Evolutionary conservation across 2,113 vertebrate genomes (phyloP), one percentile per base, ranked within the genome.

Genomic region (Vidua chalybeata): DNA sequence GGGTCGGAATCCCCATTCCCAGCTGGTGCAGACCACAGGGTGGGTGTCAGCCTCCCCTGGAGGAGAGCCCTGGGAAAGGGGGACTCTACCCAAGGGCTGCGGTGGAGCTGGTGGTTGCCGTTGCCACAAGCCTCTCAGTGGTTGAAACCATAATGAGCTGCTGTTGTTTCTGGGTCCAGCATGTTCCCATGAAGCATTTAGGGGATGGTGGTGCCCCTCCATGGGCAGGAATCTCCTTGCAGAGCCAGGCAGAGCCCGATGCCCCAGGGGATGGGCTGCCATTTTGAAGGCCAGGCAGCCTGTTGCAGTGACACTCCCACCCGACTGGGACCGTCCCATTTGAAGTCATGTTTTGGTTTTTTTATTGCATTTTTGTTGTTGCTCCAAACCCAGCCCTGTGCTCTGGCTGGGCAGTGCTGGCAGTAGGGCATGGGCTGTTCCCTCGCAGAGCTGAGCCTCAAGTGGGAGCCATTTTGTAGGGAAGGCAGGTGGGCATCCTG

Each of bases 381-480:
- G 68, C 84, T 90, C 27, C 67, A 87, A 93, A 71, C 66, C 61
- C 59, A 55, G 80, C 77, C 72, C 43, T 59, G 45, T 7, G 17
- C 62, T 54, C 15, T 4, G 75, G 55, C 71, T 59, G 84, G 87
- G 88, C 2, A 22, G 75, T 83, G 79, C 58, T 61, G 56, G 30
- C 68, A 62, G 27, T 11, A 0, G 2, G 33, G 56, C 13, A 15
- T 0, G 10, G 51, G 55, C 76, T 2, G 0, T 93, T 46, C 51
- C 39, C 28, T 63, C 1, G 0, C 3, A 1, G 39, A n/a, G 54
- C 71, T 21, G 6, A 90, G 45, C 43, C 33, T 48, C 3, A 37
- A 56, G 63, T 49, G 22, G 79, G 56, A 84, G 72, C 79, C 87
- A 84, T 90, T 95, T 94, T 90, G 71, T 56, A 26, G 63, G 54